Base-by-base conservation (phyloP, 1,140 invertebrate genomes). In the Euura lappo region DNA sequence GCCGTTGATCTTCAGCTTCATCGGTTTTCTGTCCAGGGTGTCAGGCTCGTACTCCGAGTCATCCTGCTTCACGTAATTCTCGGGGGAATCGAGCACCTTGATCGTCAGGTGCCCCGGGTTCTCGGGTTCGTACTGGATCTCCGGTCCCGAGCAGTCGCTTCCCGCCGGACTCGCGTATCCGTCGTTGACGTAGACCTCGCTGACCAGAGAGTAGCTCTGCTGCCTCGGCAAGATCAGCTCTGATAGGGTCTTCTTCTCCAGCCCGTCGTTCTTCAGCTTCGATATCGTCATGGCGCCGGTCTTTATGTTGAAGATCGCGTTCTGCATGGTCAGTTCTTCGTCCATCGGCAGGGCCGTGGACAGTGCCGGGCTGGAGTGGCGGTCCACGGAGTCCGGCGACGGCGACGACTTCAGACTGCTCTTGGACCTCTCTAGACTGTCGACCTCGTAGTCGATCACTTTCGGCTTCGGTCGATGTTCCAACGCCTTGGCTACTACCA, bases 1-100 rank as follows among this genome's bases (percentile, higher is more conserved):
- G 2, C 78, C 81, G 74, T 87, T 88, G 28, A 88, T 84, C 74
- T 89, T 90, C 3, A 91, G 80, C 79, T 93, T 94, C 77, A 89
- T 91, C 60, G 93, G 92, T 81, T 95, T 95, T n/a, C 94, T 86
- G 79, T 96, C 94, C 44, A 96, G 84, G 0, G 95, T 96, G 77
- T 96, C 95, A 0, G 94, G 94, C 81, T 96, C 94, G 79, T 95
- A 96, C 75, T 95, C 94, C 2, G 92, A 93, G 74, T 93, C 93
- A 67, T 93, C 90, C 10, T 91, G 90, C 78, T 89, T 90, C 2
- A 92, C 90, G 74, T 93, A 93, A 80, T 93, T 91, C 78, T 91
- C 90, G 2, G 92, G 90, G 1, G 92, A 90, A 81, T 94, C 93
- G 82, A 93, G 92, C 1, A 96, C 93, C 84, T 94, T 93, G 72